phyloP scores from a whole-genome alignment of 2,888 invertebrate genomes.

The Drosophila mettleri region DNA sequence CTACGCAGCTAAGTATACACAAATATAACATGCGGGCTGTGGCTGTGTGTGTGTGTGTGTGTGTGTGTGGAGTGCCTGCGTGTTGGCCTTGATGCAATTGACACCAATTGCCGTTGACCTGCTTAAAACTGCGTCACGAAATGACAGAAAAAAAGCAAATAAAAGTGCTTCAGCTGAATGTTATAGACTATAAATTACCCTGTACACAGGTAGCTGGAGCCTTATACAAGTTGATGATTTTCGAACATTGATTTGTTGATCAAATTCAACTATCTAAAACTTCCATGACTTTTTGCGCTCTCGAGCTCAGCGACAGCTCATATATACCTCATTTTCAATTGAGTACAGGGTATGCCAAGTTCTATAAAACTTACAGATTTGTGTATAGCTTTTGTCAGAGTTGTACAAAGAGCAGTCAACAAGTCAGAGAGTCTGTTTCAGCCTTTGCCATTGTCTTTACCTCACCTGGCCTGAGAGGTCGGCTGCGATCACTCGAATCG shows the following conservation, averaged over 20 bases:
- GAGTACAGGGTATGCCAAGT: not conserved
- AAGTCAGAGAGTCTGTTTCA: too few relatives aligned
- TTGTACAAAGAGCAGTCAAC: not conserved
- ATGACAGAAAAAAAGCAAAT: not conserved
- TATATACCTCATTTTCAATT: not conserved
- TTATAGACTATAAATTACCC: not conserved
- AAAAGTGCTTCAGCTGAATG: not conserved
- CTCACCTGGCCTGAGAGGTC: too few relatives aligned
- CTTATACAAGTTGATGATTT: too few relatives aligned
- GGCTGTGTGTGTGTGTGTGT: slow-evolving; percentile 1
- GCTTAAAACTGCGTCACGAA: slow-evolving; percentile 29
- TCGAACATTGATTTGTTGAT: too few relatives aligned
- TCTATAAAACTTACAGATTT: not conserved
- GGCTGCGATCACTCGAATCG: too few relatives aligned
- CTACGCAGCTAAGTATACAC: slow-evolving; percentile 14
- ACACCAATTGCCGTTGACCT: slow-evolving; percentile 67
- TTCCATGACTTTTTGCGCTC: too few relatives aligned
- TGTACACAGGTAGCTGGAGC: not conserved
- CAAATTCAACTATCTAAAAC: too few relatives aligned
- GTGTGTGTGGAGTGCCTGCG: not conserved
- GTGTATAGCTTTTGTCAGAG: not conserved
- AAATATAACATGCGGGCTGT: not conserved
- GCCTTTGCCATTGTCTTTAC: too few relatives aligned
- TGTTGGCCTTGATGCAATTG: slow-evolving; percentile 68
- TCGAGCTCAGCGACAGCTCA: not conserved